Conservation (phyloP, 2,797 vertebrate species). For the Scleropages formosus region DNA sequence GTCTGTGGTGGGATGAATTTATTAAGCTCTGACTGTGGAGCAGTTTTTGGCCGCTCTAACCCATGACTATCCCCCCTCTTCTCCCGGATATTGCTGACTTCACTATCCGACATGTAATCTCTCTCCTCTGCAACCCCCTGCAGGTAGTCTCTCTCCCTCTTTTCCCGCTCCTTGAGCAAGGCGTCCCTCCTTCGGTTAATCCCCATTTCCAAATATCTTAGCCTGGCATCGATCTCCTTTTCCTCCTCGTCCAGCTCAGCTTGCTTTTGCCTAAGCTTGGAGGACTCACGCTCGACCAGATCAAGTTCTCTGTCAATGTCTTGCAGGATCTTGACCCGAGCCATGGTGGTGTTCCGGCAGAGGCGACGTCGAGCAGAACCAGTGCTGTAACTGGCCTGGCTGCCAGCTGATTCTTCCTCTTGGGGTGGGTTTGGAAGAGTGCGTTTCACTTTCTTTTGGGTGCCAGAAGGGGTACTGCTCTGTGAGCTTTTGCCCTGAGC, state of each 20-base stretch:
- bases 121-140: slow-evolving; percentile 97
- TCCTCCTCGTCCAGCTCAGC: slow-evolving; percentile 98
- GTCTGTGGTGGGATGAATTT: slow-evolving; percentile 92
- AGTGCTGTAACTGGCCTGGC: slow-evolving; percentile 77
- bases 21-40: slow-evolving; percentile 89
- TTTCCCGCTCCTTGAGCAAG: slow-evolving; percentile 91
- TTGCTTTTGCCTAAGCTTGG: slow-evolving; percentile 96
- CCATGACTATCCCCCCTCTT: slow-evolving; percentile 76
- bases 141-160: slow-evolving; percentile 93
- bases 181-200: slow-evolving; percentile 96
- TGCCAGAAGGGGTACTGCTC: slow-evolving; percentile 76
- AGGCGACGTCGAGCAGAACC: slow-evolving; percentile 90
- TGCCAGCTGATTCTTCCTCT: slow-evolving; percentile 79
- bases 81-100: slow-evolving; percentile 90
- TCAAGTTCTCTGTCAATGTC: slow-evolving; percentile 97
- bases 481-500: slow-evolving; percentile 80
- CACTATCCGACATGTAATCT: slow-evolving; percentile 99
- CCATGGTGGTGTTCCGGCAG: slow-evolving; percentile 95
- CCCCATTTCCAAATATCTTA: slow-evolving; percentile 97
- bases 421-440: slow-evolving; percentile 96
- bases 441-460: slow-evolving; percentile 96
- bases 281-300: slow-evolving; percentile 94
- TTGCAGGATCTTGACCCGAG: slow-evolving; percentile 96
- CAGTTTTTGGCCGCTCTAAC: slow-evolving; percentile 89
- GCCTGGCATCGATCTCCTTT: slow-evolving; percentile 97